These are phyloP conservation scores for Hylyphantes graminicola DNA, from an alignment of 1,140 invertebrate genomes.

Conservation along the genomic window DNA sequence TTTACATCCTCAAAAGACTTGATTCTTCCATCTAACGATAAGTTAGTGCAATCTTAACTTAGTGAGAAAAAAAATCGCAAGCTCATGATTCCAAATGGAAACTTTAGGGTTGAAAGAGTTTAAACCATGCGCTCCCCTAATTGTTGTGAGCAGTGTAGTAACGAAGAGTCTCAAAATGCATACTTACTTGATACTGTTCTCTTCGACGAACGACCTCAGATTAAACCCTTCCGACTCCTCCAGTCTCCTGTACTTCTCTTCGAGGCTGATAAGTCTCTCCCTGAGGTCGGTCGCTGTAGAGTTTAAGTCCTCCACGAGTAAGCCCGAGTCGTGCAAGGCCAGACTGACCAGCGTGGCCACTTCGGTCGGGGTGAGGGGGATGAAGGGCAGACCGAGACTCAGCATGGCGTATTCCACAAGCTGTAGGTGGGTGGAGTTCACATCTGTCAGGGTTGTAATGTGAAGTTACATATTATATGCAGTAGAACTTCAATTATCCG, in stretches of 20 bases:
- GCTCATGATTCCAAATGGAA: too few species aligned
- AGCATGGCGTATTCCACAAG: slow-evolving; percentile 19
- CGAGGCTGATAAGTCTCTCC: neutral
- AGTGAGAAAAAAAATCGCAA: too few species aligned
- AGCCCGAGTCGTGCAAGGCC: too few species aligned
- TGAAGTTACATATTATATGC: too few species aligned
- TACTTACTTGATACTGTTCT: slow-evolving; percentile 3
- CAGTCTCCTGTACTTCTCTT: neutral
- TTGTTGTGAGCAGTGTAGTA: neutral
- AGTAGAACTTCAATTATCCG: too few species aligned
- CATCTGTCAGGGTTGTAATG: neutral
- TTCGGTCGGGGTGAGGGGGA: slow-evolving; percentile 3
- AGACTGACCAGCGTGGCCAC: neutral
- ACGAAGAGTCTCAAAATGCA: too few species aligned
- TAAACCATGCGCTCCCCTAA: too few species aligned
- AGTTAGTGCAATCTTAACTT: too few species aligned
- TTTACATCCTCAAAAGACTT: too few species aligned
- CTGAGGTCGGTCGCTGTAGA: neutral
- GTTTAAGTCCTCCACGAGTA: neutral
- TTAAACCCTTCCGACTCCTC: neutral
- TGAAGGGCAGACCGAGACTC: slow-evolving; percentile 8
- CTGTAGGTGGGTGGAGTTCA: neutral
- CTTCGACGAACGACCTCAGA: neutral
- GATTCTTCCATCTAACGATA: too few species aligned
- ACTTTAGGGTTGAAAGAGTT: too few species aligned